Evolutionary conservation across 2,797 vertebrate species (phyloP).

Genomic region (Leucoraja ocellata): DNA sequence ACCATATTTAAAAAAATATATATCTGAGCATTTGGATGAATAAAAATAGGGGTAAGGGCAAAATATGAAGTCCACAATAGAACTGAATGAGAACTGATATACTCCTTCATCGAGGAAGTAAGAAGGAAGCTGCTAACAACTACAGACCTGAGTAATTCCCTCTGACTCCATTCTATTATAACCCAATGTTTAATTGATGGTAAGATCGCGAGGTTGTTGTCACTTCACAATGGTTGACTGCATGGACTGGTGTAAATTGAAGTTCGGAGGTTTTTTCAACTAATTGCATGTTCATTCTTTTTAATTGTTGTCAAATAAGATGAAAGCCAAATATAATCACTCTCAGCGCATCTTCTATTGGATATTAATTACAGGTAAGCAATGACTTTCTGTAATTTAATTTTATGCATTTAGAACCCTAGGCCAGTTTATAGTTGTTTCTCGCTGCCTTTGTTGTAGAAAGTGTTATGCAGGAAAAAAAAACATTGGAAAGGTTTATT

Average conservation of each 20-base stretch:
- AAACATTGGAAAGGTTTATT: slow-evolving; percentile 30
- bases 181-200: background rate
- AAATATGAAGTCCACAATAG: background rate
- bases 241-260: background rate
- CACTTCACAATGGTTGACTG: background rate
- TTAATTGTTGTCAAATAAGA: slow-evolving; percentile 23
- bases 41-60: background rate
- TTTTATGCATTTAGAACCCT: background rate
- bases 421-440: slow-evolving; percentile 30
- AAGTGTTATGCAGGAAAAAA: background rate
- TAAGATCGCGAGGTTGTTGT: background rate
- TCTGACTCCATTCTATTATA: background rate
- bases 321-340: slow-evolving; percentile 26
- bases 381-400: slow-evolving; percentile 35
- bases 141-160: background rate
- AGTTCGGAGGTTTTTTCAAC: background rate
- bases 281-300: background rate
- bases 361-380: slow-evolving; percentile 35
- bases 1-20: background rate
- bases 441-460: slow-evolving; percentile 22
- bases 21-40: background rate
- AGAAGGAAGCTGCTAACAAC: background rate
- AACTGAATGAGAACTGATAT: background rate
- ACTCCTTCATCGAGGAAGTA: background rate
- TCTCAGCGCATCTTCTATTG: slow-evolving; percentile 26